Conservation (phyloP, 1,140 invertebrate genomes). For the Zelostemma sp. region DNA sequence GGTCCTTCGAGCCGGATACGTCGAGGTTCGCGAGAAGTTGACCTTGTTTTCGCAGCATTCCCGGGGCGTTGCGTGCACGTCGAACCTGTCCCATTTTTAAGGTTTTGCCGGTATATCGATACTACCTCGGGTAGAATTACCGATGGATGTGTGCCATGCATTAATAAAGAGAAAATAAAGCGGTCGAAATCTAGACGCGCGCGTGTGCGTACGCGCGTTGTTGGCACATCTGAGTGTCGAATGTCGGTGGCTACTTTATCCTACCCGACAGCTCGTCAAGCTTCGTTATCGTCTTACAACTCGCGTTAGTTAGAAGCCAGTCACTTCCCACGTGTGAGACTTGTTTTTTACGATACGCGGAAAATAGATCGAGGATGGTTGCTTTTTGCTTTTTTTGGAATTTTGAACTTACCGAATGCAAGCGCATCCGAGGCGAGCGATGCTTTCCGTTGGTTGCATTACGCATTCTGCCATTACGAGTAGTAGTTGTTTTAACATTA, state of each 20-base stretch:
- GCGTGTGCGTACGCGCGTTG: slow-evolving; percentile 31
- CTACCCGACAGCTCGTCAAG: slow-evolving; percentile 64
- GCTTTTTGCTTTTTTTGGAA: too few species aligned
- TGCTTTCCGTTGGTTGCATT: slow-evolving; percentile 87
- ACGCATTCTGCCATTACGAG: slow-evolving; percentile 92
- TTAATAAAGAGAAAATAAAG: slow-evolving; percentile 56
- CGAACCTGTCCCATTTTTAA: slow-evolving; percentile 53
- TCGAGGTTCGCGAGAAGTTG: too few species aligned
- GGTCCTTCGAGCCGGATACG: not conserved
- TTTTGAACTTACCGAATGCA: slow-evolving; percentile 85
- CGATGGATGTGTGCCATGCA: slow-evolving; percentile 46
- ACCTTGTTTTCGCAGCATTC: not conserved
- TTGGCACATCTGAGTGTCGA: slow-evolving; percentile 58
- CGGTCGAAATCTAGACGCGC: slow-evolving; percentile 27
- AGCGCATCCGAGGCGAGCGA: slow-evolving; percentile 91
- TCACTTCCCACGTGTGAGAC: slow-evolving; percentile 14
- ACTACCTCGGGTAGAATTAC: slow-evolving; percentile 44
- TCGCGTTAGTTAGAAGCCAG: slow-evolving; percentile 36
- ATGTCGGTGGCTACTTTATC: slow-evolving; percentile 63
- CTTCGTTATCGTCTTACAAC: slow-evolving; percentile 67
- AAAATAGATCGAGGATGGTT: too few species aligned
- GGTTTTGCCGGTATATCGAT: slow-evolving; percentile 18
- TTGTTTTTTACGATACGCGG: not conserved
- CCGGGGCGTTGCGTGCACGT: not conserved
- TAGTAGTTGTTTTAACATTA: slow-evolving; percentile 89